Conservation (phyloP, 2,113 vertebrate genomes). For the Hemichromis elongatus region DNA sequence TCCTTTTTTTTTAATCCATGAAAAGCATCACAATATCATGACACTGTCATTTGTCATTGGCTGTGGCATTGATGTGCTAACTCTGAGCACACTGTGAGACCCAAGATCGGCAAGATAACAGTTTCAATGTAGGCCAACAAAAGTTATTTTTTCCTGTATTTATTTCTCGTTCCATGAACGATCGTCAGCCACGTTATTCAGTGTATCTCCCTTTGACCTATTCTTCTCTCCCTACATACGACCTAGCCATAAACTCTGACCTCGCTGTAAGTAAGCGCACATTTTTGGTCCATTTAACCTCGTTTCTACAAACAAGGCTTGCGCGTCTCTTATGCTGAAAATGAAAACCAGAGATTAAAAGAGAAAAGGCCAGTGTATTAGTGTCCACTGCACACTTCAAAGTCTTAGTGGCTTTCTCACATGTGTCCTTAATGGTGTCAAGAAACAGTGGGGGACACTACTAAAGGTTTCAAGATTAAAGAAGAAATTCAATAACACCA, state of each 20-base stretch:
- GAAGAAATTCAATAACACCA: conserved; percentile 55
- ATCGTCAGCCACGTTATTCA: conserved; percentile 71
- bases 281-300: conserved; percentile 27
- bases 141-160: conserved; percentile 20
- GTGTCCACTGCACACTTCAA: conserved; percentile 65
- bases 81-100: background rate
- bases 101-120: conserved; percentile 4
- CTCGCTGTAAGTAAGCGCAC: background rate
- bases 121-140: conserved; percentile 21
- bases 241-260: conserved; percentile 39
- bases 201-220: conserved; percentile 76
- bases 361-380: conserved; percentile 27
- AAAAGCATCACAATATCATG: conserved; percentile 14
- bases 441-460: conserved; percentile 57
- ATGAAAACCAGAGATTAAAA: conserved; percentile 30
- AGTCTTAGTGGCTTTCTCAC: conserved; percentile 55
- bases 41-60: conserved; percentile 16
- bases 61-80: conserved; percentile 12
- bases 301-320: background rate
- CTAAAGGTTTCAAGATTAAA: conserved; percentile 57
- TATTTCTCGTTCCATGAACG: conserved; percentile 67
- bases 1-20: background rate
- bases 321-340: conserved; percentile 10
- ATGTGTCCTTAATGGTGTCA: conserved; percentile 67
- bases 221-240: conserved; percentile 57